Evolutionary conservation across 1,140 invertebrate species (phyloP).

Genomic region (Brachionus koreanus): DNA sequence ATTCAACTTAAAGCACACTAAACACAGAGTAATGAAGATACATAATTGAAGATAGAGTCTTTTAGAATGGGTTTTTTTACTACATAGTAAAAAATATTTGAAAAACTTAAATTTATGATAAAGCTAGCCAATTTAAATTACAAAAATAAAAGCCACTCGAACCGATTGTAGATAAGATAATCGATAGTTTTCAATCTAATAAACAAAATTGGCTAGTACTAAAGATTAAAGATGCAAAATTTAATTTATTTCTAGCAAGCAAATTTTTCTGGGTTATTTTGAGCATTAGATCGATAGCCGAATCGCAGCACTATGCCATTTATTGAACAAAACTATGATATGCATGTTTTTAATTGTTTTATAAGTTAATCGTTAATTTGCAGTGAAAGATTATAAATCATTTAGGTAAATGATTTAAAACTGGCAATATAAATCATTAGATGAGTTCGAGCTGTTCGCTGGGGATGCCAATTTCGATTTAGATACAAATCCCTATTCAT

Average conservation of each 20-base stretch:
- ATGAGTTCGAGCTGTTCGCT: neutral
- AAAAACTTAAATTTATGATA: neutral
- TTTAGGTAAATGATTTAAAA: slow-evolving; percentile 5
- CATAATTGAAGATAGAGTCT: neutral
- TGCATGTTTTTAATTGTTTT: neutral
- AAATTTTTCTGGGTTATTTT: neutral
- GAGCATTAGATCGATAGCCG: neutral
- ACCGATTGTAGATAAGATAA: neutral
- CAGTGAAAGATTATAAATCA: slow-evolving; percentile 4
- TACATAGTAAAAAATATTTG: neutral
- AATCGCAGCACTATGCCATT: neutral
- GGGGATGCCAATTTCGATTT: neutral
- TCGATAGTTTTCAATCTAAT: neutral
- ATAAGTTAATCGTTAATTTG: neutral
- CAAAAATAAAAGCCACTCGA: neutral
- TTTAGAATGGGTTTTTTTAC: neutral
- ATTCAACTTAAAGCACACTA: neutral
- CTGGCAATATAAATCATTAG: neutral
- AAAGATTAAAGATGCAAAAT: neutral
- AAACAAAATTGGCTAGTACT: neutral
- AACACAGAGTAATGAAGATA: neutral
- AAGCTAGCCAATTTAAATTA: neutral
- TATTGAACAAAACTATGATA: neutral
- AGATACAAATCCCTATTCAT: neutral
- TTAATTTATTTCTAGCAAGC: neutral